Conservation (phyloP, 2,888 invertebrate species). For the Scotopteryx bipunctaria region DNA sequence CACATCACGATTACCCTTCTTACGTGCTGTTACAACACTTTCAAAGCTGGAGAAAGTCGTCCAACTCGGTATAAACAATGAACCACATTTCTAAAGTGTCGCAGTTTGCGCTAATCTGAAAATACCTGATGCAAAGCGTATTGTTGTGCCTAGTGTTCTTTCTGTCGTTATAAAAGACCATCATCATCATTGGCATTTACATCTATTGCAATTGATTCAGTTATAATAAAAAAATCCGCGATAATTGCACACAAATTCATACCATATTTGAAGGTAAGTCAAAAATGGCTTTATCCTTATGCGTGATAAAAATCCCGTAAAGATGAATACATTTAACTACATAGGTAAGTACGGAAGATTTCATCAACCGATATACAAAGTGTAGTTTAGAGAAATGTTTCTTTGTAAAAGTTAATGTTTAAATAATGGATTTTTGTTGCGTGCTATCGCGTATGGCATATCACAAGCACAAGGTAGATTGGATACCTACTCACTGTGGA, state of each 20-base stretch:
- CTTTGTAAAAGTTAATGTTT: constrained; percentile 50
- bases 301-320: no score
- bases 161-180: no score
- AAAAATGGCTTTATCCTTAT: no score
- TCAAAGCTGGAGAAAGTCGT: constrained; percentile 63
- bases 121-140: constrained; percentile 26
- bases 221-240: no score
- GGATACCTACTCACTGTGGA: background rate
- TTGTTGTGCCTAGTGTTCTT: constrained; percentile 21
- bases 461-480: background rate
- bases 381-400: constrained; percentile 42
- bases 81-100: constrained; percentile 40
- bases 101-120: constrained; percentile 41
- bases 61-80: constrained; percentile 35
- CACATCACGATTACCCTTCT: constrained; percentile 65
- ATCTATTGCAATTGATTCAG: no score
- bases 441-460: constrained; percentile 22
- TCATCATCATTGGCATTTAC: no score
- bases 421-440: constrained; percentile 43
- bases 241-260: no score
- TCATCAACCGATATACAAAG: no score
- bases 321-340: no score
- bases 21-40: constrained; percentile 59
- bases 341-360: no score
- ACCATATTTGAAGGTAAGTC: no score